Evolutionary conservation across 2,113 vertebrate genomes (phyloP).

Genomic region (Xiphorhynchus elegans): DNA sequence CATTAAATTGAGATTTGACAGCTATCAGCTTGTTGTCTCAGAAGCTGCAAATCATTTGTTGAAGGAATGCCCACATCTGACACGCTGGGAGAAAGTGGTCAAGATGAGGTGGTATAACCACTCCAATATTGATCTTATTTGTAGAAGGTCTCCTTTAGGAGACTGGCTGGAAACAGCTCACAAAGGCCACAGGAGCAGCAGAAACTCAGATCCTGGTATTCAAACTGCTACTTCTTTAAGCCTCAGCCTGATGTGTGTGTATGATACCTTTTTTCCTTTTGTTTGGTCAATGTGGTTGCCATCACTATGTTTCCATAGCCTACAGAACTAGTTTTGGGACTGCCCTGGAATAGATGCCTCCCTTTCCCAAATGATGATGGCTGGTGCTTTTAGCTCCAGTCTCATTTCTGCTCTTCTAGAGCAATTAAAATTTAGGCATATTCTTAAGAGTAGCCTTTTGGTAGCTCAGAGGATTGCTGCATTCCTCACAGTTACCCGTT

Average conservation of each 20-base stretch:
- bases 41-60: background rate
- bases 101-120: background rate
- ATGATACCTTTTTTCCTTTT: background rate
- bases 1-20: background rate
- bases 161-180: background rate
- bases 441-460: rapidly evolving
- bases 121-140: background rate
- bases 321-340: background rate
- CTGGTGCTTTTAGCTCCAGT: background rate
- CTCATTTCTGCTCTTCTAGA: background rate
- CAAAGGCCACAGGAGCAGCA: background rate
- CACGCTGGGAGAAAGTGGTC: background rate
- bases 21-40: background rate
- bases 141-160: background rate
- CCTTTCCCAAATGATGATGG: background rate
- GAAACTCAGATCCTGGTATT: background rate
- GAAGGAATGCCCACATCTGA: background rate
- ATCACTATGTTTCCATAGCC: background rate
- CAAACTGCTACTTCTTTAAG: background rate
- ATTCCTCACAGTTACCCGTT: background rate
- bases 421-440: background rate
- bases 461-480: background rate
- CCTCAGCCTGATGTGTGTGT: background rate
- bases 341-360: background rate
- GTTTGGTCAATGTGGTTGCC: background rate